Evolutionary conservation across 2,888 invertebrate genomes (phyloP).

Genomic region (Coremacera marginata): DNA sequence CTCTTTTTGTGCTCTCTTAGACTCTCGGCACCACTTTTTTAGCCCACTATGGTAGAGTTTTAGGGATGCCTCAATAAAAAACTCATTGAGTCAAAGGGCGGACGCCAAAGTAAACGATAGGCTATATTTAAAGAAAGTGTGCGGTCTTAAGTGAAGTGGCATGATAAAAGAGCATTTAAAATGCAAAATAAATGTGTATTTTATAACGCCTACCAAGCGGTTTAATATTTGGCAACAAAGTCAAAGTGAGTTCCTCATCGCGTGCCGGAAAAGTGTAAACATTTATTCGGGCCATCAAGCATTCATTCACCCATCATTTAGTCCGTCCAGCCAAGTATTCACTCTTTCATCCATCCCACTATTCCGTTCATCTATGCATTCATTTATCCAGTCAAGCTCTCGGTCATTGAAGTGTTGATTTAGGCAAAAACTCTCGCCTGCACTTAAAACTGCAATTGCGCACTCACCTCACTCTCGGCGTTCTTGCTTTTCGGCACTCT

Average conservation of each 20-base stretch:
- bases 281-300: neutral
- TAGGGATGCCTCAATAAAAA: constrained; percentile 39
- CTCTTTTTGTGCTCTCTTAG: neutral
- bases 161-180: neutral
- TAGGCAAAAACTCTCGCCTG: no score
- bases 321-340: neutral
- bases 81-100: constrained; percentile 25
- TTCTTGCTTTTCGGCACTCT: neutral
- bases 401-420: neutral
- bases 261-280: no score
- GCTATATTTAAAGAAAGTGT: neutral
- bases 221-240: no score
- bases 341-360: no score
- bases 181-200: neutral
- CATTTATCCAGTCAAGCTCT: neutral
- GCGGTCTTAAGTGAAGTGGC: neutral
- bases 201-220: neutral
- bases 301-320: neutral
- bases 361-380: no score
- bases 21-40: neutral
- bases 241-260: no score
- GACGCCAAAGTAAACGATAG: neutral
- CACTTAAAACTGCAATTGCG: neutral
- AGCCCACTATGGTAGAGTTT: neutral
- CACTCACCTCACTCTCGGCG: neutral